Evolutionary conservation across 2,113 vertebrate species (phyloP), one percentile per base, ranked within the genome.

Genomic region (Syrrhaptes paradoxus): DNA sequence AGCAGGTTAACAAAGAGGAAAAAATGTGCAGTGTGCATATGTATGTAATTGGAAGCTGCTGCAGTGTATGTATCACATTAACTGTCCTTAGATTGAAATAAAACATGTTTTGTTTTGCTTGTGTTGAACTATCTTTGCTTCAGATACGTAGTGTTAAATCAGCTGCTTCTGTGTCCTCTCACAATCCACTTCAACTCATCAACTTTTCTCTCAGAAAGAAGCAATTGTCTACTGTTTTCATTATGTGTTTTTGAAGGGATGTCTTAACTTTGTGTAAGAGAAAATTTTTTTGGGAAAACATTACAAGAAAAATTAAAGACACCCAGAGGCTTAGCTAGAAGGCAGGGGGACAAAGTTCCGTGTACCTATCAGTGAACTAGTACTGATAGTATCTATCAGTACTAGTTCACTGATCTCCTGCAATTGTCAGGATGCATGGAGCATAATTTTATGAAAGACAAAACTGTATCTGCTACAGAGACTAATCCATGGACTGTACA

Each of bases 31-130:
- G 15, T 28, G 20, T 67, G 48, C 76, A 8, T 72, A 6, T 92
- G 26, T 34, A 11, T 76, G 62, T 68, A 49, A 48, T 7, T 85
- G 57, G 20, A 78, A 68, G 49, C 19, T 89, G 66, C 32, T 89
- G 45, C 0, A 0, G 10, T 59, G 5, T 65, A 36, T 63, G 2
- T 66, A 46, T 76, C 7, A 1, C 14, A 4, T 76, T 59, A 72
- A 26, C 41, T 71, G 22, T 62, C 55, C 61, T 80, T 32, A 83
- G 79, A 36, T 1, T 73, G 68, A 88, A 90, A 14, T 49, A 25
- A 85, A 85, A 6, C n/a, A 59, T 49, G 15, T 3, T 49, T 95
- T 88, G 9, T 76, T 94, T 82, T 78, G 36, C 48, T 81, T 81
- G 20, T 85, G 36, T 88, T 83, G 43, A 22, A 49, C 26, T 73